phyloP scores from a whole-genome alignment of 2,113 vertebrate genomes.

The Platichthys flesus region DNA sequence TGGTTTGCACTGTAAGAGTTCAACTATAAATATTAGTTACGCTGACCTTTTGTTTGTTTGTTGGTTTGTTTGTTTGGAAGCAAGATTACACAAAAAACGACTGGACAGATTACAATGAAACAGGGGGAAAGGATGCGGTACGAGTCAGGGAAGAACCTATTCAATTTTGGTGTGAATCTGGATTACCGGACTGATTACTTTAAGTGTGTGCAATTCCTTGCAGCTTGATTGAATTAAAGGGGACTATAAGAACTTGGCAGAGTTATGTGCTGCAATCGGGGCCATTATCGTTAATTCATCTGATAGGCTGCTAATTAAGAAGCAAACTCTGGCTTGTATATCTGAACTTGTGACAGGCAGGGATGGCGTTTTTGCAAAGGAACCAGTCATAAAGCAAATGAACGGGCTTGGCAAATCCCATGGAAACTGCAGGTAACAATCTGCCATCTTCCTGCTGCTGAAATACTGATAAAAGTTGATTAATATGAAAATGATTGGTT shows the following conservation, averaged over 20 bases:
- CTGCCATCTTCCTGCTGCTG: not conserved
- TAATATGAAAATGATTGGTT: too few species aligned
- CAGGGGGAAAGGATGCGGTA: too few species aligned
- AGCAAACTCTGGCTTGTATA: not conserved
- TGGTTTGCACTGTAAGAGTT: not conserved
- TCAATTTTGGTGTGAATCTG: too few species aligned
- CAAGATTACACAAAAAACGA: too few species aligned
- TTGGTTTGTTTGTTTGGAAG: too few species aligned
- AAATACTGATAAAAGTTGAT: not conserved
- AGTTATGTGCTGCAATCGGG: not conserved
- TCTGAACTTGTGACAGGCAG: not conserved
- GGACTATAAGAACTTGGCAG: not conserved
- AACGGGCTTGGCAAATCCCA: too few species aligned
- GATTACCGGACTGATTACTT: not conserved
- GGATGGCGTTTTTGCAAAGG: not conserved
- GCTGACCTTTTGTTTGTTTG: too few species aligned
- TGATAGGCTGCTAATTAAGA: not conserved
- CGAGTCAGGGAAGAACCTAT: too few species aligned
- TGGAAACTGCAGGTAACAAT: not conserved
- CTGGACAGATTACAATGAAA: too few species aligned
- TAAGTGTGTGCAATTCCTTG: not conserved
- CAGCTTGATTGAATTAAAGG: not conserved
- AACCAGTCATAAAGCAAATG: not conserved
- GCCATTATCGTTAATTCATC: not conserved
- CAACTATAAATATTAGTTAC: too few species aligned